phyloP scores from a whole-genome alignment of 2,888 invertebrate genomes.

The Glaucopsyche alexis region DNA sequence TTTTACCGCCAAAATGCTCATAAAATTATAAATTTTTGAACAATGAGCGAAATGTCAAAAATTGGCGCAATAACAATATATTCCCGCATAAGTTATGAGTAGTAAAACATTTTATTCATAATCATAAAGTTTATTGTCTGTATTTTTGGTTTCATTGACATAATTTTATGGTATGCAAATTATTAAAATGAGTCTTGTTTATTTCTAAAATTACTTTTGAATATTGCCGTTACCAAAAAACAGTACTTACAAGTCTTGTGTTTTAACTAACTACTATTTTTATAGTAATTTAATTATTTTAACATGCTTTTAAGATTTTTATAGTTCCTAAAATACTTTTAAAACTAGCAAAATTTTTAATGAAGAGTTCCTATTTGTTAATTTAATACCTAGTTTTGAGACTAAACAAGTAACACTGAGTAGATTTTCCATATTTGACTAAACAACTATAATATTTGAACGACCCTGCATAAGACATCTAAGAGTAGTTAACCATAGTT shows the following conservation, averaged over 20 bases:
- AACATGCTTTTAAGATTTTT: background rate
- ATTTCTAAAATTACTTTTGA: background rate
- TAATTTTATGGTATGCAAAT: conserved; percentile 8
- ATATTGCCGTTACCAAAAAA: background rate
- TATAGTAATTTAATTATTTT: background rate
- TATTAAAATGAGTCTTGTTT: background rate
- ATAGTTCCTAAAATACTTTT: background rate
- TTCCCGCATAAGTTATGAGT: conserved; percentile 5
- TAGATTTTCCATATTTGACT: no score
- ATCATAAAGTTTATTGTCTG: conserved; percentile 21
- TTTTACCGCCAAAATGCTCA: conserved; percentile 4
- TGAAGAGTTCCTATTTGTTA: background rate
- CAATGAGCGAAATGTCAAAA: conserved; percentile 21
- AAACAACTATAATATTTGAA: no score
- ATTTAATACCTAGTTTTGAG: no score
- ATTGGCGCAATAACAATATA: conserved; percentile 25
- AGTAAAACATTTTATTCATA: conserved; percentile 20
- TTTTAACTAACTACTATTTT: background rate
- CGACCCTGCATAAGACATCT: no score
- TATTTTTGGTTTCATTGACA: conserved; percentile 19
- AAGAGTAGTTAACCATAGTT: background rate
- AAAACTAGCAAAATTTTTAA: background rate
- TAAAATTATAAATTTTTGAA: conserved; percentile 21
- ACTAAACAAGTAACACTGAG: no score
- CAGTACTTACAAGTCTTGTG: background rate